These are phyloP conservation scores for Microcebus griseorufus DNA, from an alignment of 2,113 vertebrate genomes.

Conservation along the genomic window DNA sequence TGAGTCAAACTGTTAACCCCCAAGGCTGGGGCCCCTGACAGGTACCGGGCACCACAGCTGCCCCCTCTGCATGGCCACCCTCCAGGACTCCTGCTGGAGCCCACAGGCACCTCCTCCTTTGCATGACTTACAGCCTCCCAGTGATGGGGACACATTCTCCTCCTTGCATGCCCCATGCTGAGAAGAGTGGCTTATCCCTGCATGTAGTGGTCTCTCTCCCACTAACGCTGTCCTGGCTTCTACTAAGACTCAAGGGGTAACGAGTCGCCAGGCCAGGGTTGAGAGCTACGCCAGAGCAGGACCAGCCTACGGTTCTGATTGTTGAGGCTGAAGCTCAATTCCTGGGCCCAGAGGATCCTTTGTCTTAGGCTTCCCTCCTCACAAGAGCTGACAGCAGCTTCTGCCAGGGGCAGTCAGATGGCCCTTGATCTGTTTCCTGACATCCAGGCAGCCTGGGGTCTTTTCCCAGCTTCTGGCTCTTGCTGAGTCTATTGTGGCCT, in stretches of 20 bases:
- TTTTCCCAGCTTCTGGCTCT: constrained; percentile 12
- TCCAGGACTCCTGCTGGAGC: not conserved
- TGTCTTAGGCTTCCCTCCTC: not conserved
- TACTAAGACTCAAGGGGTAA: constrained; percentile 52
- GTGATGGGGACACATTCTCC: not conserved
- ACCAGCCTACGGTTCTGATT: not conserved
- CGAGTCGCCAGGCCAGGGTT: not conserved
- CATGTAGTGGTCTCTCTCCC: constrained; percentile 58
- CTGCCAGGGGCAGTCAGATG: not conserved
- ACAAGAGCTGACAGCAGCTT: not conserved
- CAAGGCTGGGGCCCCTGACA: constrained; percentile 76
- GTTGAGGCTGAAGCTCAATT: not conserved
- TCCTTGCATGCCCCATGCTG: constrained; percentile 49
- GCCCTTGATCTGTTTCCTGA: not conserved
- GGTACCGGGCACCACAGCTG: constrained; percentile 72
- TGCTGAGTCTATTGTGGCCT: not conserved
- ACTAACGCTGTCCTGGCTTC: constrained; percentile 66
- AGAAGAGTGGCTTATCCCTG: constrained; percentile 51
- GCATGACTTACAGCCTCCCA: constrained; percentile 59
- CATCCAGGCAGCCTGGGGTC: not conserved
- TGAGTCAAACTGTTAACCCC: constrained; percentile 96
- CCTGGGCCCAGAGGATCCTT: not conserved
- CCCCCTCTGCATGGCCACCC: constrained; percentile 63
- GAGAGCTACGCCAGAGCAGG: not conserved
- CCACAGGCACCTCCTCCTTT: not conserved